Evolutionary conservation across 2,113 vertebrate genomes (phyloP), one percentile per base, ranked within the genome.

Genomic region (Onychostoma macrolepis): DNA sequence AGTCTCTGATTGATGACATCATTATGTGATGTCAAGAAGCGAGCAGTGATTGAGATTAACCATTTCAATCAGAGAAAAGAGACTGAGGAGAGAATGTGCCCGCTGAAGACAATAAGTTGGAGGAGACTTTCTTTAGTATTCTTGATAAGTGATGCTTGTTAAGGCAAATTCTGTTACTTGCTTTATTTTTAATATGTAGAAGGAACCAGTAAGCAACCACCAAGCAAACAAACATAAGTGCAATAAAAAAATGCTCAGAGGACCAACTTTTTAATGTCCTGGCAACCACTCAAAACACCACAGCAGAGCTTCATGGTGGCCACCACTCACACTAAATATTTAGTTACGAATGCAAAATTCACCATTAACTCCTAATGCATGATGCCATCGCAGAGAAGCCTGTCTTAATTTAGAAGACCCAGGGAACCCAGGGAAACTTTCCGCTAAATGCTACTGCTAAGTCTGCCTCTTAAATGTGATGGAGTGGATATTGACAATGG

Each of bases 1-100:
- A 61, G 4, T 71, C 41, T 33, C 24, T 74, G 72, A 87, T 61
- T 88, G 78, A 90, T 89, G 85, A 88, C 85, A 83, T 85, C 83
- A 86, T 77, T 65, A 79, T 83, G 69, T 75, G 61, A 85, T 85
- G 71, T 63, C n/a, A 21, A 26, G 61, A 67, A 83, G 71, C 69
- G 76, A 53, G 36, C 48, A 10, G 48, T 67, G 65, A 88, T 86
- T 78, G 75, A 36, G 65, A 85, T 86, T 83, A 43, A 84, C 87
- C 86, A 63, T 43, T 63, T 78, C 24, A 19, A 87, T 88, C 86
- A 88, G 86, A 84, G 58, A 75, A 43, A 45, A 43, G 21, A 67
- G 28, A 87, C 15, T 11, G 33, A 33, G 41, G 5, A 45, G 41
- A 79, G 26, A 87, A 78, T 8, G 19, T 30, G 38, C 36, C 81